phyloP scores from a whole-genome alignment of 2,797 vertebrate genomes.

The Uromys caudimaculatus region DNA sequence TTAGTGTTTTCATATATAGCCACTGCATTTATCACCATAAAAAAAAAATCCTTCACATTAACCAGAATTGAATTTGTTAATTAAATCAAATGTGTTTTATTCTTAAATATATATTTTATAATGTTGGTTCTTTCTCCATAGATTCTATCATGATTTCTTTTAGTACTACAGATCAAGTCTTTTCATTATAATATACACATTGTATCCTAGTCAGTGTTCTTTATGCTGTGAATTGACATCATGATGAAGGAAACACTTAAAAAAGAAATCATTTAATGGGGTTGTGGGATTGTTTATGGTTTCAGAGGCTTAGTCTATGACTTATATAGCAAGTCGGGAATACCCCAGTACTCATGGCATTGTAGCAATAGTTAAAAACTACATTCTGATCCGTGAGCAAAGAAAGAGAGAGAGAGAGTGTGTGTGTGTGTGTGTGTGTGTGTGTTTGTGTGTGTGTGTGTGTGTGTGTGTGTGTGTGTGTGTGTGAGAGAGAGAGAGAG shows the following conservation, averaged over 20 bases:
- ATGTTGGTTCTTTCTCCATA: neutral
- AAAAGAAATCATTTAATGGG: neutral
- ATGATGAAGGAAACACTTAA: neutral
- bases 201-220: too few relatives aligned
- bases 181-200: constrained; percentile 44
- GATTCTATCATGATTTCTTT: constrained; percentile 5
- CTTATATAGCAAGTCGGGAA: neutral
- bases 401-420: neutral
- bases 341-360: neutral
- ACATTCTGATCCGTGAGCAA: neutral
- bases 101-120: constrained; percentile 35
- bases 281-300: neutral
- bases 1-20: neutral
- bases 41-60: neutral
- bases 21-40: neutral
- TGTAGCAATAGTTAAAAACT: neutral
- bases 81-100: neutral
- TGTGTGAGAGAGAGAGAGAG: too few relatives aligned
- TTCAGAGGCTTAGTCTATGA: neutral
- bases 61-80: neutral
- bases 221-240: neutral
- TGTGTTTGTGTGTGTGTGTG: too few relatives aligned
- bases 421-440: too few relatives aligned
- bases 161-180: constrained; percentile 25
- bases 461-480: too few relatives aligned